A percentile compares a stretch with the other conserved stretches of the same genome.
Evolutionary conservation across 2,113 vertebrate genomes (phyloP).

Genomic region (Fukomys damarensis): DNA sequence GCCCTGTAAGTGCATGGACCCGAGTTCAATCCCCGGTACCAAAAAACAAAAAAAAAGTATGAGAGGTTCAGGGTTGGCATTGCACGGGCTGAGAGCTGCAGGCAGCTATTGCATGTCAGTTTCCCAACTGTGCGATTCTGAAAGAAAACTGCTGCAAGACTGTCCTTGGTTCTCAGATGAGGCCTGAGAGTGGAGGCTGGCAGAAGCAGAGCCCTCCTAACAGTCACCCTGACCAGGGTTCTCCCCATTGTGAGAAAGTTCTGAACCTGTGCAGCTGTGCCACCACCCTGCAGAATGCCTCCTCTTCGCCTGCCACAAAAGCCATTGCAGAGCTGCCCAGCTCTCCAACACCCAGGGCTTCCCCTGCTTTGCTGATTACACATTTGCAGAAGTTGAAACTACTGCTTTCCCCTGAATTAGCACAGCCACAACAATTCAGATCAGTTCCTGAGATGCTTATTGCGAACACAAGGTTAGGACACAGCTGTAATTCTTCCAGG

Average conservation of each 20-base stretch:
- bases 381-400: background rate
- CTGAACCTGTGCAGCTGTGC: conserved; percentile 73
- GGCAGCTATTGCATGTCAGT: background rate
- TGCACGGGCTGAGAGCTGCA: background rate
- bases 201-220: background rate
- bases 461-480: background rate
- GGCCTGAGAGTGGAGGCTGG: background rate
- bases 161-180: background rate
- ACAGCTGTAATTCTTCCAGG: background rate
- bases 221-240: conserved; percentile 53
- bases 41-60: too few relatives aligned
- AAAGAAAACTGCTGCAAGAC: background rate
- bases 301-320: background rate
- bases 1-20: too few relatives aligned
- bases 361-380: background rate
- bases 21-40: too few relatives aligned
- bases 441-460: background rate
- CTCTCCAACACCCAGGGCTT: background rate
- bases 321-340: too few relatives aligned
- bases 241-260: conserved; percentile 80
- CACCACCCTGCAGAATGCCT: background rate
- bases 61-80: background rate
- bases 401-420: background rate
- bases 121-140: background rate
- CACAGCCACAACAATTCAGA: background rate